Evolutionary conservation across 1,140 invertebrate genomes (phyloP).

Genomic region (Drosophila orosa): DNA sequence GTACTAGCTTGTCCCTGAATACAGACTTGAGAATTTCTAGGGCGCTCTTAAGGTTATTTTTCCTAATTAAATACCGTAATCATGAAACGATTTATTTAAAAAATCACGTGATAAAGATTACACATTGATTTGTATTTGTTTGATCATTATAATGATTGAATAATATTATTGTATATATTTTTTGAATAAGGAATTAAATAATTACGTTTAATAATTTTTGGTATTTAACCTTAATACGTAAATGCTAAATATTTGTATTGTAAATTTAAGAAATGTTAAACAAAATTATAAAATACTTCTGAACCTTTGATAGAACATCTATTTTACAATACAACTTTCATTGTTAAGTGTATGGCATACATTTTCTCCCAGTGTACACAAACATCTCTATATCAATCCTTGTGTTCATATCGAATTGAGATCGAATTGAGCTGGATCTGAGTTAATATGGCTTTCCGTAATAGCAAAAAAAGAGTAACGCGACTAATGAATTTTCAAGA

Average conservation of each 20-base stretch:
- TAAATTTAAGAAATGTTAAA: no score
- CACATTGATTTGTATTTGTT: no score
- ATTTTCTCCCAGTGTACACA: conserved; percentile 14
- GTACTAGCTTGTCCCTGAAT: no score
- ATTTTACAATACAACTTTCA: background rate
- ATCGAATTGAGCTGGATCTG: conserved; percentile 23
- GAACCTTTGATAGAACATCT: background rate
- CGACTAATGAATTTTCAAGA: background rate
- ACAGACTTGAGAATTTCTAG: background rate
- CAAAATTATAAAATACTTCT: no score
- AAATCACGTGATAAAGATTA: no score
- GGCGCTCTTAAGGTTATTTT: background rate
- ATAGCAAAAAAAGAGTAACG: background rate
- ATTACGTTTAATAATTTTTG: no score
- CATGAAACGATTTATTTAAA: no score
- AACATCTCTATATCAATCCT: conserved; percentile 27
- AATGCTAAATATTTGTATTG: no score
- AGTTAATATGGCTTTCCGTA: background rate
- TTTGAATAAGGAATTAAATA: background rate
- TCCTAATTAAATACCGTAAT: no score
- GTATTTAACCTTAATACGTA: no score
- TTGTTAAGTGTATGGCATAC: background rate
- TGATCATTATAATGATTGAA: no score
- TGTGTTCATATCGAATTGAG: conserved; percentile 14
- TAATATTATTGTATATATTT: no score